Conservation (phyloP, 2,888 invertebrate genomes). For the Drosophila greeni region DNA sequence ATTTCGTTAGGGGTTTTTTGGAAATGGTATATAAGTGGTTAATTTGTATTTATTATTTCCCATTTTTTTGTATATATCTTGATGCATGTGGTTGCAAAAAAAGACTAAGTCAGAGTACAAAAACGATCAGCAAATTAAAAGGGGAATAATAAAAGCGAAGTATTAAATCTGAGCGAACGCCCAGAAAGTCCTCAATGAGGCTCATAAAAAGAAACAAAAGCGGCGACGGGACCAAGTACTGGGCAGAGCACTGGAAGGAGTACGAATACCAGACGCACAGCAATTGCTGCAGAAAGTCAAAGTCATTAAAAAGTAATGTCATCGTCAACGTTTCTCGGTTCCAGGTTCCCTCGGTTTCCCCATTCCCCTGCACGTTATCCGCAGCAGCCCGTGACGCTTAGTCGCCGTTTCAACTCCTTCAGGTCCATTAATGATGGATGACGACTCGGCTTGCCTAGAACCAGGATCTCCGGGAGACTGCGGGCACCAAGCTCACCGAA, state of each 20-base stretch:
- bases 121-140: constrained; percentile 16
- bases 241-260: neutral
- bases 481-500: constrained; percentile 44
- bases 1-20: neutral
- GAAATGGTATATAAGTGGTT: neutral
- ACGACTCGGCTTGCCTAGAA: constrained; percentile 49
- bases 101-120: constrained; percentile 8
- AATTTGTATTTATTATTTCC: neutral
- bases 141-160: constrained; percentile 15
- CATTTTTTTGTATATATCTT: neutral
- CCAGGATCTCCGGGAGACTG: constrained; percentile 4
- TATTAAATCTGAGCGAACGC: constrained; percentile 36
- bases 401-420: constrained; percentile 56
- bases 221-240: neutral
- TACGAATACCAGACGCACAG: constrained; percentile 48
- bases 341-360: constrained; percentile 4
- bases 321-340: constrained; percentile 64
- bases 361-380: constrained; percentile 5
- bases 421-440: constrained; percentile 70
- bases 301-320: constrained; percentile 74
- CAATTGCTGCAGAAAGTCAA: constrained; percentile 74
- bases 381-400: constrained; percentile 42
- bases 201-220: constrained; percentile 47
- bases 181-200: constrained; percentile 41
- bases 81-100: neutral